These are phyloP conservation scores for Mormyrus proboscirostris DNA, from an alignment of 2,797 vertebrate genomes.

Conservation along the genomic window DNA sequence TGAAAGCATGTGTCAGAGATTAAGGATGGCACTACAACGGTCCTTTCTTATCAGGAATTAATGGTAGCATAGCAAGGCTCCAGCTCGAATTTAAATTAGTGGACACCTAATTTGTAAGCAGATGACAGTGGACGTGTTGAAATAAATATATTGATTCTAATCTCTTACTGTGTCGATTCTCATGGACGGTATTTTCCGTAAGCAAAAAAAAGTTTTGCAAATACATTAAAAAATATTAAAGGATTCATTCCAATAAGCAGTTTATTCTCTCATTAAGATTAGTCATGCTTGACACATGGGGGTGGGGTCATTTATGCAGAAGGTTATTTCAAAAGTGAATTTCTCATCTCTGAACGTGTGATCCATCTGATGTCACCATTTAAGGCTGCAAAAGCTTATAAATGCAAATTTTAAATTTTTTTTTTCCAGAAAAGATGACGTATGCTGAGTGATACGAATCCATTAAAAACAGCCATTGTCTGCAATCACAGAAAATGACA, in stretches of 20 bases:
- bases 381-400: constrained; percentile 30
- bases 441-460: background rate
- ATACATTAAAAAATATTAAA: constrained; percentile 41
- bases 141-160: constrained; percentile 57
- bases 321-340: constrained; percentile 60
- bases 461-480: constrained; percentile 10
- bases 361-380: constrained; percentile 25
- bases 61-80: constrained; percentile 50
- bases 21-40: constrained; percentile 51
- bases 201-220: constrained; percentile 63
- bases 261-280: constrained; percentile 59
- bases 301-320: constrained; percentile 48
- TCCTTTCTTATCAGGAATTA: constrained; percentile 59
- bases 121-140: constrained; percentile 50
- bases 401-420: constrained; percentile 25
- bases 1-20: constrained; percentile 58
- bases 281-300: constrained; percentile 63
- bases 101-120: constrained; percentile 38
- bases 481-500: background rate
- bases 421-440: constrained; percentile 21
- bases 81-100: constrained; percentile 54
- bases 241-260: constrained; percentile 49
- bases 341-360: constrained; percentile 41
- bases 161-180: constrained; percentile 42
- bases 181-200: constrained; percentile 58